phyloP scores from a whole-genome alignment of 2,113 vertebrate species.

The Neogobius melanostomus region DNA sequence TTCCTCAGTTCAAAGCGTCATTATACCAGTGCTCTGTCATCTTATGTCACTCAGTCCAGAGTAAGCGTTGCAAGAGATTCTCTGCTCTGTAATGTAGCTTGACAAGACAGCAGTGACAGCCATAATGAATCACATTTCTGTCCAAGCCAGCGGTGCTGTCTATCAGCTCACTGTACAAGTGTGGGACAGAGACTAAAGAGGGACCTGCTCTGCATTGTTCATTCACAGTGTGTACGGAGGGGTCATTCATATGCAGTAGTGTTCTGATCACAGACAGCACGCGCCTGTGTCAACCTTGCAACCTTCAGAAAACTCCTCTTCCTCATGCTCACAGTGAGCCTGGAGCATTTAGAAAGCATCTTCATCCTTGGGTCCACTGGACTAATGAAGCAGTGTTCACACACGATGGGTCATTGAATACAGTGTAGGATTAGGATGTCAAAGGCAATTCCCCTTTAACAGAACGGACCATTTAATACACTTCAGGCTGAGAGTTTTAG shows the following conservation, averaged over 20 bases:
- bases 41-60: conserved; percentile 24
- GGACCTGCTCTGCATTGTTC: conserved; percentile 43
- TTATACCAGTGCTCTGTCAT: conserved; percentile 24
- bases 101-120: conserved; percentile 53
- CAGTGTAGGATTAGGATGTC: conserved; percentile 50
- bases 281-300: conserved; percentile 48
- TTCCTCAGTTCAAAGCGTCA: conserved; percentile 19
- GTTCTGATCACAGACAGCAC: conserved; percentile 51
- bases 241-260: conserved; percentile 62
- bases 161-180: conserved; percentile 26
- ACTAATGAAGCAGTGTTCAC: conserved; percentile 56
- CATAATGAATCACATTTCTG: conserved; percentile 56
- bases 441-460: conserved; percentile 50
- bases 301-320: conserved; percentile 51
- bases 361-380: conserved; percentile 16
- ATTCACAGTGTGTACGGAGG: conserved; percentile 45
- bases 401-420: conserved; percentile 55
- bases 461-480: conserved; percentile 49
- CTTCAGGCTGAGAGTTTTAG: conserved; percentile 32
- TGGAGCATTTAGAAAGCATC: conserved; percentile 16
- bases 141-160: conserved; percentile 43
- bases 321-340: conserved; percentile 8
- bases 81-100: conserved; percentile 33
- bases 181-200: not conserved
- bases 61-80: conserved; percentile 27